These are phyloP conservation scores for Zaprionus capensis DNA, from an alignment of 1,140 invertebrate genomes.

Conservation along the genomic window DNA sequence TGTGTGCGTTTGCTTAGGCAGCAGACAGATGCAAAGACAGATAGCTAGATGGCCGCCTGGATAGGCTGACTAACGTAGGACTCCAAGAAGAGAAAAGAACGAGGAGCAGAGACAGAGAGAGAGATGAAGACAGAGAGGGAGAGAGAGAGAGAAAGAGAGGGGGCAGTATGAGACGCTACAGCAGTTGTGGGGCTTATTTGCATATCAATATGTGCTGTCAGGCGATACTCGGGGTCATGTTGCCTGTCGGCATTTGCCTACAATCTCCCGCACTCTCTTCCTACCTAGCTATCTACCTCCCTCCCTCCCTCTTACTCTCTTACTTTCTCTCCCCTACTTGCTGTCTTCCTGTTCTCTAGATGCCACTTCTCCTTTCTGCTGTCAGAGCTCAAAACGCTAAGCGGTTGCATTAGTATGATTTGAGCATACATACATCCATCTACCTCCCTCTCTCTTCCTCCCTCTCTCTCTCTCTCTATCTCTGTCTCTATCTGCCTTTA, in stretches of 20 bases:
- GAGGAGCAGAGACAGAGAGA: not conserved
- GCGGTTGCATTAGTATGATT: constrained; percentile 41
- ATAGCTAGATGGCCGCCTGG: constrained; percentile 18
- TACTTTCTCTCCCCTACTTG: not conserved
- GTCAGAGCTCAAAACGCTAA: constrained; percentile 29
- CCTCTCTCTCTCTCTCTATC: not conserved
- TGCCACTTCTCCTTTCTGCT: not conserved
- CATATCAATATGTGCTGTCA: constrained; percentile 65
- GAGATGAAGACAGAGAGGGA: too few relatives aligned
- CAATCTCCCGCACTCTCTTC: not conserved
- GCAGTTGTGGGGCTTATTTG: constrained; percentile 56
- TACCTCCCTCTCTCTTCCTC: not conserved
- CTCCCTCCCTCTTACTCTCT: not conserved
- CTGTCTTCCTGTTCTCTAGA: not conserved
- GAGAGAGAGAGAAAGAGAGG: too few relatives aligned
- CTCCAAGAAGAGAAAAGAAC: not conserved
- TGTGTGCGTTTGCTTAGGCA: constrained; percentile 37
- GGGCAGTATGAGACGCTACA: not conserved
- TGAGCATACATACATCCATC: constrained; percentile 13
- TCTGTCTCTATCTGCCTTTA: not conserved
- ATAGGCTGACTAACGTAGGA: constrained; percentile 13
- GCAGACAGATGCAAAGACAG: constrained; percentile 29
- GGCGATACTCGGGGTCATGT: constrained; percentile 19
- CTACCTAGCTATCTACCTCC: too few relatives aligned
- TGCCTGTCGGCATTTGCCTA: constrained; percentile 11